Base-by-base conservation (phyloP, 2,888 invertebrate genomes). In the Pterostichus madidus region DNA sequence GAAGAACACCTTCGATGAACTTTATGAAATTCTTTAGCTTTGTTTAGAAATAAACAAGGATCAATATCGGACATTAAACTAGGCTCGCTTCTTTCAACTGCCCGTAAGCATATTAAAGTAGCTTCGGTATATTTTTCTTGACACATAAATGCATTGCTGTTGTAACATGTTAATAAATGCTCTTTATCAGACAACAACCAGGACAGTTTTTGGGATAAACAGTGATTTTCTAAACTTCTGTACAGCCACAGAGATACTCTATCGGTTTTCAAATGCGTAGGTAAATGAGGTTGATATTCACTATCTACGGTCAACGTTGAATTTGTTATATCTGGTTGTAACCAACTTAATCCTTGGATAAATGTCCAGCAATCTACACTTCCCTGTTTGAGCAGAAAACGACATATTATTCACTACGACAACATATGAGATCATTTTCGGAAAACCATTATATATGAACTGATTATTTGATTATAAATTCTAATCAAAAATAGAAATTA, bases 21-120 rank as follows among this genome's bases (percentile, higher is more conserved):
- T 85, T 90, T 91, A 79, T 90, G 90, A 81, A 89, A 90, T 77
- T 87, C 87, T 84, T 87, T 86, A 39, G 87, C 85, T 84, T 88
- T 87, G 53, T 87, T 85, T 81, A 88, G 83, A 87, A 90, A 90
- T 53, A 94, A 90, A 84, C 90, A 89, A 2, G 92, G 91, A 87
- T 93, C 92, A 78, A 94, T 92, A 88, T 94, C 94, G 8, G 92
- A 92, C 46, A 94, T 89, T 64, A 94, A 87, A 83, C 91, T 91
- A 31, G 92, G 91, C 86, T 93, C 93, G 87, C 93, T 93, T 75
- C 92, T 89, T 88, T 94, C 94, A 0, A 94, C 91, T 24, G 94
- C 93, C 85, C 92, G 91, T 59, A 94, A 89, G 86, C 94, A 94
- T 49, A 93, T 92, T 53, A 94, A 89, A 2, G 93, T 90, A 1